Evolutionary conservation across 2,113 vertebrate genomes (phyloP).

Genomic region (Oophaga pumilio): DNA sequence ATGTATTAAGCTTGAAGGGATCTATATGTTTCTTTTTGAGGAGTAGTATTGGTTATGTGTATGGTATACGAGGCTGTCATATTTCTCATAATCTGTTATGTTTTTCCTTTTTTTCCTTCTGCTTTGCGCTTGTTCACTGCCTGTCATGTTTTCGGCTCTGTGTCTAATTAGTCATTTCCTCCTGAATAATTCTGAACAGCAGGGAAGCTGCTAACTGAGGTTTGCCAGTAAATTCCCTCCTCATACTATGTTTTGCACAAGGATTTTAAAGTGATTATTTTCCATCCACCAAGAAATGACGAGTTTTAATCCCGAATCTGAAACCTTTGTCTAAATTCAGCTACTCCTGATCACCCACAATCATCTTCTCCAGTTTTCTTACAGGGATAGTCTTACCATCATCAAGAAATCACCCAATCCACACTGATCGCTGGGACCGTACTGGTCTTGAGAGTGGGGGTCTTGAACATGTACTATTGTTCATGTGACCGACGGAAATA

Average conservation of each 20-base stretch:
- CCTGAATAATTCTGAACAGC: constrained; percentile 9
- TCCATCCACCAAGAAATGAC: not conserved
- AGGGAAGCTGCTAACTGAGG: not conserved
- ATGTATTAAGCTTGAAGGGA: too few relatives aligned
- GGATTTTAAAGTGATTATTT: not conserved
- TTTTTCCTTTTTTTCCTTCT: not conserved
- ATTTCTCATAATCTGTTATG: not conserved
- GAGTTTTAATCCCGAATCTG: not conserved
- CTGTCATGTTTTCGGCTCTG: constrained; percentile 1
- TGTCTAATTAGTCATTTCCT: constrained; percentile 27
- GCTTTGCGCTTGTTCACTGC: not conserved
- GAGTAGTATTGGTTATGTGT: too few relatives aligned
- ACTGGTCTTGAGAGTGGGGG: too few relatives aligned
- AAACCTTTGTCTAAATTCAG: too few relatives aligned
- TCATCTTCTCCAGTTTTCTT: too few relatives aligned
- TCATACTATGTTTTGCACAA: not conserved
- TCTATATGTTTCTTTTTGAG: too few relatives aligned
- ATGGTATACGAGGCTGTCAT: not conserved
- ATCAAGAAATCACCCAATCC: too few relatives aligned
- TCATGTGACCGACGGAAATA: too few relatives aligned
- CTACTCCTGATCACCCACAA: too few relatives aligned
- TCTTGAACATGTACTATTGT: too few relatives aligned
- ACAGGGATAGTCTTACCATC: too few relatives aligned
- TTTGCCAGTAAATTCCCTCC: not conserved
- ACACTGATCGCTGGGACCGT: too few relatives aligned